phyloP scores from a whole-genome alignment of 1,140 invertebrate genomes.

The Drosophila tristis region DNA sequence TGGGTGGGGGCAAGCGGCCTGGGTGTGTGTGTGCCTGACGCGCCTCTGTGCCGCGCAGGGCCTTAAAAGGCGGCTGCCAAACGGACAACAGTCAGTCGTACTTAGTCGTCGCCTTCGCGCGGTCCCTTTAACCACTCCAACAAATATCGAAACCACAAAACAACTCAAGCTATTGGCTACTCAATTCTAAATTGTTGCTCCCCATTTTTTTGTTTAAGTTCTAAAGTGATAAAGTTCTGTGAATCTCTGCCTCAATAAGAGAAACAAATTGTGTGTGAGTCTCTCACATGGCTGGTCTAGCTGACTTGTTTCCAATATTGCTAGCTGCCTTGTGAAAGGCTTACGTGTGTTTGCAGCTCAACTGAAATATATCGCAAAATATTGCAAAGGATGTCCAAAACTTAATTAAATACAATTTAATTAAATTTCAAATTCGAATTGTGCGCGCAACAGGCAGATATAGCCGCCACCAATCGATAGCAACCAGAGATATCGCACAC shows the following conservation, averaged over 20 bases:
- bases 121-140: not conserved
- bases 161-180: not conserved
- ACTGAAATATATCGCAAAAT: slow-evolving; percentile 16
- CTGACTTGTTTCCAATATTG: slow-evolving; percentile 64
- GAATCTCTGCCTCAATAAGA: not conserved
- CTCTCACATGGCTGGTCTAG: slow-evolving; percentile 78
- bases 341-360: slow-evolving; percentile 75
- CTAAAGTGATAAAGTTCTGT: slow-evolving; percentile 1
- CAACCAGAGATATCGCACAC: not conserved
- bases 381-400: not conserved
- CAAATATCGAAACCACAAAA: not conserved
- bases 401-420: not conserved
- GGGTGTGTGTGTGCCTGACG: slow-evolving; percentile 3
- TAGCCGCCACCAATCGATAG: slow-evolving; percentile 7
- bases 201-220: slow-evolving; percentile 7
- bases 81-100: slow-evolving; percentile 24
- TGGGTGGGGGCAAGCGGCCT: not conserved
- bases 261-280: slow-evolving; percentile 67
- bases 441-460: not conserved
- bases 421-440: slow-evolving; percentile 5
- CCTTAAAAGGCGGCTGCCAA: slow-evolving; percentile 20
- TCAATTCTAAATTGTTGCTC: not conserved
- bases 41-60: not conserved
- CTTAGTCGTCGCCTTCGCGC: slow-evolving; percentile 1
- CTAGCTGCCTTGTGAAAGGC: slow-evolving; percentile 84